Base-by-base conservation (phyloP, 1,140 invertebrate genomes). In the Magallana gigas region DNA sequence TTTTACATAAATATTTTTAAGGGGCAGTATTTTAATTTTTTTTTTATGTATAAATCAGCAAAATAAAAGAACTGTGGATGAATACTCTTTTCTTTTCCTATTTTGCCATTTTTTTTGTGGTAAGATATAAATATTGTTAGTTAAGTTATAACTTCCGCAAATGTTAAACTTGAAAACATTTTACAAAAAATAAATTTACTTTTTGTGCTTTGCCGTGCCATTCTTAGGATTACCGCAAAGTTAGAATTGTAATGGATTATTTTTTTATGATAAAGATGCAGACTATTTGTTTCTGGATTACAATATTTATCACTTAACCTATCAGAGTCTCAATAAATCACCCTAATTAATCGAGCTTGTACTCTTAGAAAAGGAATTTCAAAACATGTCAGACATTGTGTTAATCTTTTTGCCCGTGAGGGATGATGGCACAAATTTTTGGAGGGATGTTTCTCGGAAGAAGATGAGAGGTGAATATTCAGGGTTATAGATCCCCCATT, bases 351-450 rank as follows among this genome's bases (percentile, higher is more conserved):
- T 76, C 7, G 68, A 76, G 68, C 23, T 36, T 76, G 68, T 76
- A 76, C 68, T 76, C 36, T 76, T 76, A 76, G 68, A 48, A 76
- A 71, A 76, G 68, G 68, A 76, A 76, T 76, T 23, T 76, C 23
- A 76, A 76, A 76, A 76, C 23, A 76, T 76, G 68, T 76, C 68
- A 11, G 68, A 76, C 68, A 76, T 23, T 12, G 68, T 76, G 68
- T 76, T 76, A 76, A 29, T 76, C 23, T 76, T 76, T 76, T 29
- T 64, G 18, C 68, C 68, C 18, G 23, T 76, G 68, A 76, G 68
- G 23, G 68, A 76, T 76, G 29, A 29, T 76, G 68, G 68, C 68
- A n/a, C 14, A 62, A 14, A 12, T 76, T 76, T 71, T 76, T 76
- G 68, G 23, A 29, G 68, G 68, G 68, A 76, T 76, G 29, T 76